Evolutionary conservation across 2,888 invertebrate genomes (phyloP), one percentile per base, ranked within the genome.

Genomic region (Tricholauxania praeusta): DNA sequence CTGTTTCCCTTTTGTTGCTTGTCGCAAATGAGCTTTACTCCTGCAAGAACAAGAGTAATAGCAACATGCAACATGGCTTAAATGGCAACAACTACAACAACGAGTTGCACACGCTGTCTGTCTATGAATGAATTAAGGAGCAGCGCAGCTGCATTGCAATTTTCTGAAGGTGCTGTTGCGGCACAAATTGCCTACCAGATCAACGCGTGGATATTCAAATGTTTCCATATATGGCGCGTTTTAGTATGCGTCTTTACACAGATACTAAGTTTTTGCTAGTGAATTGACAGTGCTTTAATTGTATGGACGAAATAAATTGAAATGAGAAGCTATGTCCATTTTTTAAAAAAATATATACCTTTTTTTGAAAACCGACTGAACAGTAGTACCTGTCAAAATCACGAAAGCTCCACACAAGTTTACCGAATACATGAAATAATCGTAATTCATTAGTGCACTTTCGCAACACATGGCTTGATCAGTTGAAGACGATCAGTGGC

Each of bases 1-100:
- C 72, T 60, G 14, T 49, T 47, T 55, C 10, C 14, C 7, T 12
- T 47, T 81, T 79, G 78, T 79, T 78, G 74, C 74, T 4, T 75
- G 72, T 74, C 76, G 81, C 80, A 80, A 79, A 80, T 80, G 80
- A 80, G 78, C 80, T 78, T 53, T 39, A 65, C 60, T 80, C 77
- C 28, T 6, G 19, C 19, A 57, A 28, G 14, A 57, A 57, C 22
- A 57, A 57, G 14, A 28, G 57, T 28, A 22, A 57, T 14, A 57
- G 12, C 57, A 57, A 57, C 57, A 57, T 57, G 19, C 39, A 39
- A 39, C 39, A 39, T 39, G 39, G 39, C 57, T 7, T 57, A 22
- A 28, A 12, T 3, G 28, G 28, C 15, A 57, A 2, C 57, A 15
- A 14, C 7, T 10, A 39, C 10, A 39, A 39, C 39, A 39, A 39